Evolutionary conservation across 2,113 vertebrate species (phyloP), one percentile per base, ranked within the genome.

Genomic region (Erythrocercus mccallii): DNA sequence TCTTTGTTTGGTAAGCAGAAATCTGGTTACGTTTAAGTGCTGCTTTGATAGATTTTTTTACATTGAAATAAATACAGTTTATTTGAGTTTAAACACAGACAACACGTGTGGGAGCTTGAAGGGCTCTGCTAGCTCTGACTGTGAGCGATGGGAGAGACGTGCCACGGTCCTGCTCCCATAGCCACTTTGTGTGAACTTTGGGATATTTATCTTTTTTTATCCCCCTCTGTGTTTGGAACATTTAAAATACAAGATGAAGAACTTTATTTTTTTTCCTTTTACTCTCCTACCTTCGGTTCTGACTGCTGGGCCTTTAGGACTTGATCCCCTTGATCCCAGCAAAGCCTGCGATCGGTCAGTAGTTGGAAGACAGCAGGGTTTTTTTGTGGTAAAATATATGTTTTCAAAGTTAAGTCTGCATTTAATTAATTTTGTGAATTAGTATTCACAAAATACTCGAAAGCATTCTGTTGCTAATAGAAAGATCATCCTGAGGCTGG

Each of bases 401-500:
- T 92, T 93, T 88, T 81, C 47, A 54, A 61, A 82, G 35, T 92
- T 93, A 86, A 88, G 83, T 78, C 85, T 92, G 82, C 68, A 81
- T 94, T 92, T 86, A 92, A 95, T 95, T 92, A 81, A 93, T 97
- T 95, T 86, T 83, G 82, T 71, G 88, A 90, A 93, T 95, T 83
- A 93, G 69, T 84, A 92, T 94, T 95, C 92, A 61, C 38, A 73
- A 97, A 96, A 97, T 94, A 93, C 84, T 88, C 65, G 16, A 78
- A 90, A 81, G 94, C 80, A 77, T 94, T 94, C 76, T 90, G 61
- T 88, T 93, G 72, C 93, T 95, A 92, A 96, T 96, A 95, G 94
- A 96, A 96, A 92, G 94, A 94, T 97, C 95, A 95, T 96, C 85
- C 86, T 51, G 84, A 95, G 89, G 92, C 88, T 92, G 92, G 83